Conservation (phyloP, 2,113 vertebrate species). For the Felis chaus region DNA sequence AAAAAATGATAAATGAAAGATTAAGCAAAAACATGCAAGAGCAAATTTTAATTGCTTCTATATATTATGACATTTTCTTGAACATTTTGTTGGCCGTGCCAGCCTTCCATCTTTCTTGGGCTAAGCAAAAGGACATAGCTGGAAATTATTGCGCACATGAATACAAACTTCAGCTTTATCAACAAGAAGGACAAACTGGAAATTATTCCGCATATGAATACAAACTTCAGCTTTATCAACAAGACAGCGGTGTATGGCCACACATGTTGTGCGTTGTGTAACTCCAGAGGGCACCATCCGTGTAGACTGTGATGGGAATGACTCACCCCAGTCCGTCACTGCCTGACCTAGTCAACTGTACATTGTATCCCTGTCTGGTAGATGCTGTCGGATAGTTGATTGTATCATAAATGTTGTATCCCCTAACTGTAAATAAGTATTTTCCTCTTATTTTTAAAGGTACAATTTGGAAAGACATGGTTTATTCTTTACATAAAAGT, state of each 20-base stretch:
- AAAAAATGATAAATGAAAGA: background rate
- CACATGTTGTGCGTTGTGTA: background rate
- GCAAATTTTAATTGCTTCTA: background rate
- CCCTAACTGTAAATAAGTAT: background rate
- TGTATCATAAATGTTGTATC: background rate
- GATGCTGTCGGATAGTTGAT: background rate
- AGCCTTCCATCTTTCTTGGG: background rate
- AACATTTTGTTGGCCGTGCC: background rate
- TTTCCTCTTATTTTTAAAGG: background rate
- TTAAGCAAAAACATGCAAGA: background rate
- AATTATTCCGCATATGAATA: background rate
- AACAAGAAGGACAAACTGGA: too few relatives aligned
- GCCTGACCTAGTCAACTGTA: background rate
- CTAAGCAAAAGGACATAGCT: background rate
- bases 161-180: background rate
- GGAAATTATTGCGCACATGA: background rate
- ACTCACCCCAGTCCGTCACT: background rate
- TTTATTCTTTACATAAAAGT: constrained; percentile 14
- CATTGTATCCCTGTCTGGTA: too few relatives aligned
- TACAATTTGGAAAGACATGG: background rate
- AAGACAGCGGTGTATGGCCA: background rate
- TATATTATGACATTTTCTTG: constrained; percentile 1
- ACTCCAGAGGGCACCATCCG: background rate
- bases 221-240: background rate
- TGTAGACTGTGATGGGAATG: rapidly evolving